Evolutionary conservation across 37 sponge, comb jelly and placozoan species (phyloP), one percentile per base, ranked within the genome.

Genomic region (Amphimedon queenslandica): DNA sequence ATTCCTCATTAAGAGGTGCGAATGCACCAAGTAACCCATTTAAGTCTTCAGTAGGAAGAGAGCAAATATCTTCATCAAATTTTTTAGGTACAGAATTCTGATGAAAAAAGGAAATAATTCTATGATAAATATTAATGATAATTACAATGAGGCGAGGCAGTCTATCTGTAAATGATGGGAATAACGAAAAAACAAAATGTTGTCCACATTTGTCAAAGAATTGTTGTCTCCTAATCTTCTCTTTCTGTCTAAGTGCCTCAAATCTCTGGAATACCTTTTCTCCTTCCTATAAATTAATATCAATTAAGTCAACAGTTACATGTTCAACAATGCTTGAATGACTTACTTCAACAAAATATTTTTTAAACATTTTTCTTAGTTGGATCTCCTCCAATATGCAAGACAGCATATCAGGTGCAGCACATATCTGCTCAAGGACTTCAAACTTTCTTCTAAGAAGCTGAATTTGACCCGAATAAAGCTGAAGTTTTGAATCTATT

Each of bases 361-460:
- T 3, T 39, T 77, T 77, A 72, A 71, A 84, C 16, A 36, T 11
- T 41, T 69, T 21, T 47, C 87, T 80, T 32, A 66, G 66, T 28
- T 63, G 76, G 34, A 86, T 69, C 65, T 86, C 87, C 43, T 41
- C 23, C n/a, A 86, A 20, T 10, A 80, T 76, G 8, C 56, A 23
- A 28, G n/a, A 80, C 55, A 86, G 66, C 43, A 86, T 63, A 21
- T 80, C 69, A 5, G 80, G 80, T 0, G 76, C 63, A 16, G 47
- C 41, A 39, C 77, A 71, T 39, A 86, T 72, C 65, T 86, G 87
- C 64, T 65, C 72, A 32, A 86, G 64, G 6, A 86, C 58, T 63
- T 80, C 77, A 75, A 86, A 86, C 78, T 80, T 72, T 66, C 76
- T 85, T 31, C 70, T 66, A 27, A 80, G 72, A 42, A 85, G 60